phyloP scores from a whole-genome alignment of 2,797 vertebrate species.

The Cryptoprocta ferox region DNA sequence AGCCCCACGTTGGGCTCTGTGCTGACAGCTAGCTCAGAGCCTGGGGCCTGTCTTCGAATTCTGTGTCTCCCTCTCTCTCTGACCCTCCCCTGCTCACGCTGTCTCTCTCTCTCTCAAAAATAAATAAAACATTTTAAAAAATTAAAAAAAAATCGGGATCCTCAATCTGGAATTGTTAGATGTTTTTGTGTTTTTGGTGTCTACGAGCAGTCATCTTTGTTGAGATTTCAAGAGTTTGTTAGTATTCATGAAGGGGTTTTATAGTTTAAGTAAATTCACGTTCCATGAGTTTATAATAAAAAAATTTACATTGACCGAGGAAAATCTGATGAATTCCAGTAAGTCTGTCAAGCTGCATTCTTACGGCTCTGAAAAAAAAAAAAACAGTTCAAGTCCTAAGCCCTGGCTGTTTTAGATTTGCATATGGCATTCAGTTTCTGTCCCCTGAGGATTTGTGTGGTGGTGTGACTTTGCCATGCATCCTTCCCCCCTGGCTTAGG shows the following conservation, averaged over 20 bases:
- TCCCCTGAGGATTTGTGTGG: not conserved
- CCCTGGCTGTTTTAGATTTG: not conserved
- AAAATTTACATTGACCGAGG: slow-evolving; percentile 71
- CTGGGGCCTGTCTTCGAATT: too few species aligned
- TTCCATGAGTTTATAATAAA: slow-evolving; percentile 69
- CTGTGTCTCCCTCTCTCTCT: too few species aligned
- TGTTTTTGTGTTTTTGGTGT: slow-evolving; percentile 20
- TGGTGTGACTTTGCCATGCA: not conserved
- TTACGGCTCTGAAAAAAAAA: slow-evolving; percentile 58
- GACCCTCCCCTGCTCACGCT: too few species aligned
- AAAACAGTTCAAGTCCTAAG: slow-evolving; percentile 8
- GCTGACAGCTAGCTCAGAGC: too few species aligned
- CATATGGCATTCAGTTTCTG: not conserved
- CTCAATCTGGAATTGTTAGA: not conserved
- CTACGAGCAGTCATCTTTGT: not conserved
- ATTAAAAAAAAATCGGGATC: too few species aligned
- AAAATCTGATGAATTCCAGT: slow-evolving; percentile 73
- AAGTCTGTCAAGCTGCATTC: slow-evolving; percentile 39
- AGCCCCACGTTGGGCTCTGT: too few species aligned
- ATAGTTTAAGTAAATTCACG: slow-evolving; percentile 52
- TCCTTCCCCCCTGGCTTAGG: not conserved
- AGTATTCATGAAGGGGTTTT: slow-evolving; percentile 71
- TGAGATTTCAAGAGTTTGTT: slow-evolving; percentile 47
- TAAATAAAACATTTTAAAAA: too few species aligned
- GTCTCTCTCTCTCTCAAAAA: too few species aligned